phyloP scores from a whole-genome alignment of 2,113 vertebrate genomes.

The Cyprinodon variegatus region DNA sequence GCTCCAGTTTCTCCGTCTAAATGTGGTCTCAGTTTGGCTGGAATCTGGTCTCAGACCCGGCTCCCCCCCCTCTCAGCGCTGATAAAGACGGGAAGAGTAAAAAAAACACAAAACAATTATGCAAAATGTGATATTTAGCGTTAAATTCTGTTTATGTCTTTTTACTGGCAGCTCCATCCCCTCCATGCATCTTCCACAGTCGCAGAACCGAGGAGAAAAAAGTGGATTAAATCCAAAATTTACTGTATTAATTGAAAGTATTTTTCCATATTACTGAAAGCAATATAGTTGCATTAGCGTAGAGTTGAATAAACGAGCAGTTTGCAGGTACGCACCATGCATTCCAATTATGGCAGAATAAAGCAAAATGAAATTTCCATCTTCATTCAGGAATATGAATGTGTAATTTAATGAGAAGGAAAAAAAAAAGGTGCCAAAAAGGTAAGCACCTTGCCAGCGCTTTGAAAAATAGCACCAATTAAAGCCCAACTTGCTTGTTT shows the following conservation, averaged over 20 bases:
- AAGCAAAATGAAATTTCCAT: constrained; percentile 79
- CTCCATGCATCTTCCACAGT: constrained; percentile 17
- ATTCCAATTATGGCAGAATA: constrained; percentile 81
- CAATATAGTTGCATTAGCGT: constrained; percentile 63
- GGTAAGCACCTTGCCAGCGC: constrained; percentile 95
- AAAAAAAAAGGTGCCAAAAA: constrained; percentile 85
- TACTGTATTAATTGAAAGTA: constrained; percentile 71
- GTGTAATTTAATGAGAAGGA: constrained; percentile 91
- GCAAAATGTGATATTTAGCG: constrained; percentile 23
- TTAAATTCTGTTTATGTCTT: constrained; percentile 15
- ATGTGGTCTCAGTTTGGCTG: constrained; percentile 5
- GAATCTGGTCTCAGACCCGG: neutral
- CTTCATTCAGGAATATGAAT: constrained; percentile 93
- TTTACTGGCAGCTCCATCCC: constrained; percentile 26
- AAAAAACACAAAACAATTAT: constrained; percentile 33
- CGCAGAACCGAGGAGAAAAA: constrained; percentile 21
- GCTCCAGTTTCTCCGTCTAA: neutral
- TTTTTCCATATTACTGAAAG: constrained; percentile 66
- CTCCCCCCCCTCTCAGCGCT: neutral
- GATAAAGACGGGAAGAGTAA: constrained; percentile 19
- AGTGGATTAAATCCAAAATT: constrained; percentile 61
- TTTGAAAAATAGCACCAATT: constrained; percentile 98
- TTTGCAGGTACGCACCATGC: constrained; percentile 79
- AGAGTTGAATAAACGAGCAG: constrained; percentile 59
- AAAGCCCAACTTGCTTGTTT: constrained; percentile 98